phyloP scores from a whole-genome alignment of 2,888 invertebrate genomes.

The Synergus japonicus region DNA sequence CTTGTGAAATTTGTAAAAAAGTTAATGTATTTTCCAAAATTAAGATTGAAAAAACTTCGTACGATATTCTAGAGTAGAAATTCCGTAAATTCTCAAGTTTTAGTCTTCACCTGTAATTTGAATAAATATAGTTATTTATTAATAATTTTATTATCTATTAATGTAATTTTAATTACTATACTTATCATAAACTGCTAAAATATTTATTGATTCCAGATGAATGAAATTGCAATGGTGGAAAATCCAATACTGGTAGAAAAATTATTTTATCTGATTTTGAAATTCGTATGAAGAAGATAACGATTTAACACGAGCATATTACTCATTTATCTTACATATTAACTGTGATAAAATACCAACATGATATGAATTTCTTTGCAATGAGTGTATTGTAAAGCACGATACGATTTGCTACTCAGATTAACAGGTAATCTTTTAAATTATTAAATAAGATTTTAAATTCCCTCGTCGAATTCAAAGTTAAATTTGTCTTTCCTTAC shows the following conservation, averaged over 20 bases:
- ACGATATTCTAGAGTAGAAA: too few species aligned
- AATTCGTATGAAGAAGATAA: slow-evolving; percentile 21
- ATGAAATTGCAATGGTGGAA: not conserved
- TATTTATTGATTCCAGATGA: not conserved
- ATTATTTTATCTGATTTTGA: not conserved
- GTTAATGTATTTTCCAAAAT: too few species aligned
- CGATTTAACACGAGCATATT: slow-evolving; percentile 5
- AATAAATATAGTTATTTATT: too few species aligned
- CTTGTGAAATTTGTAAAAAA: too few species aligned
- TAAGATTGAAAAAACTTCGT: too few species aligned
- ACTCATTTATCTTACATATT: slow-evolving; percentile 25
- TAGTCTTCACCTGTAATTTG: too few species aligned
- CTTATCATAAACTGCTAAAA: not conserved
- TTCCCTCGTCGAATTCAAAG: not conserved
- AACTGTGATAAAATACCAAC: slow-evolving; percentile 1
- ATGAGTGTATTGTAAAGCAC: not conserved
- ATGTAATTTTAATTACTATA: not conserved
- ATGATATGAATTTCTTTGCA: slow-evolving; percentile 5
- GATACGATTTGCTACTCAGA: not conserved
- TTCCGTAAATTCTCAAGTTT: too few species aligned
- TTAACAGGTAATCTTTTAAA: not conserved
- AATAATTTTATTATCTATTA: not conserved
- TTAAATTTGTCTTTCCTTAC: not conserved
- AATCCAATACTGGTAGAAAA: not conserved
- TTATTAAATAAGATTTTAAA: not conserved